Percentiles rank a stretch among this genome's conserved stretches.
Evolutionary conservation across 2,797 vertebrate species (phyloP).

Genomic region (Erethizon dorsatum): DNA sequence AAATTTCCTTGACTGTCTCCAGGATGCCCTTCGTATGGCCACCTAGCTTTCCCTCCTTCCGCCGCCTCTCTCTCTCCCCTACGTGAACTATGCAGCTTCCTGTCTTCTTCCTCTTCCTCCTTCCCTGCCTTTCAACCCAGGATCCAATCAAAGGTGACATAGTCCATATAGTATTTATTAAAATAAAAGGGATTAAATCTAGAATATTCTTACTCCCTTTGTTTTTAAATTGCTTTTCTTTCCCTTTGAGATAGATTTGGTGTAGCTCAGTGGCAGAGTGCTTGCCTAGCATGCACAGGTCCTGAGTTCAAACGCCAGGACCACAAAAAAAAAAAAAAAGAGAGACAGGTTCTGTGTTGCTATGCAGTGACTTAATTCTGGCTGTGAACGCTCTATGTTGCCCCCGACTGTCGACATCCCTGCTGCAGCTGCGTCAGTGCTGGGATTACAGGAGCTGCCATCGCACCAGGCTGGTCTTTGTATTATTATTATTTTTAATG

Average conservation of each 20-base stretch:
- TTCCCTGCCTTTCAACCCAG: neutral
- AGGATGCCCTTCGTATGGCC: neutral
- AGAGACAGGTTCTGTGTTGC: neutral
- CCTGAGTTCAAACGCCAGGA: neutral
- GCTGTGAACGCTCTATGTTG: neutral
- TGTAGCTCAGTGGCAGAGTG: neutral
- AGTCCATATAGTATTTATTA: neutral
- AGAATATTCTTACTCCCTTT: neutral
- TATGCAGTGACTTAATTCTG: neutral
- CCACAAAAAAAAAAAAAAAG: neutral
- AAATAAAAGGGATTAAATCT: neutral
- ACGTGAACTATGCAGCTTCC: neutral
- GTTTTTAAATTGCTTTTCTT: neutral
- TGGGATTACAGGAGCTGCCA: neutral
- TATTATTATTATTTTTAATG: neutral
- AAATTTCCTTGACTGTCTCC: neutral
- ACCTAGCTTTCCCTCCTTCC: too few relatives aligned
- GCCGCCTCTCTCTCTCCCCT: fast-evolving
- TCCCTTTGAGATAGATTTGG: neutral
- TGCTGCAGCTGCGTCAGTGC: neutral
- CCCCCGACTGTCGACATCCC: neutral
- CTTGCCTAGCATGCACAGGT: neutral
- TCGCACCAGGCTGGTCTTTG: neutral
- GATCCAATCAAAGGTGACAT: neutral
- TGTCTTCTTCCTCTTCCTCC: neutral